Percentiles rank a stretch among this genome's conserved stretches.
Evolutionary conservation across 1,140 invertebrate species (phyloP).

Genomic region (Cyphomyrmex costatus): DNA sequence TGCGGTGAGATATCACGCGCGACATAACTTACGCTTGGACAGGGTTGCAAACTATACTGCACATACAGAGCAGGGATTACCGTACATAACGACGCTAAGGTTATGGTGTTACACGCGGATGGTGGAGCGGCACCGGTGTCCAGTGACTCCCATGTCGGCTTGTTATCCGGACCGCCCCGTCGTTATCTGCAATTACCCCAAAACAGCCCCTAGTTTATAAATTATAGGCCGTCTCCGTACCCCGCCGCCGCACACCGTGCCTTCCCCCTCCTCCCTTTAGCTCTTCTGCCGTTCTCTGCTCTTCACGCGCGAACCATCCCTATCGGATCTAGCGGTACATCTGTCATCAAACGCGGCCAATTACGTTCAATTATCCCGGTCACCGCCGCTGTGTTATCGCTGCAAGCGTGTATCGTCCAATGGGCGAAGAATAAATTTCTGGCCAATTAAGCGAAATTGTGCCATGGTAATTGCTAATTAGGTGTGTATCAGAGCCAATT

Average conservation of each 20-base stretch:
- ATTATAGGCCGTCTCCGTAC: slow-evolving; percentile 84
- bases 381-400: slow-evolving; percentile 37
- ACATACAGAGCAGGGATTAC: slow-evolving; percentile 59
- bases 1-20: slow-evolving; percentile 65
- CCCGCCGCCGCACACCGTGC: not conserved
- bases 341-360: slow-evolving; percentile 83
- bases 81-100: slow-evolving; percentile 76
- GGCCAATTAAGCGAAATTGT: slow-evolving; percentile 53
- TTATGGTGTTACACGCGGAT: slow-evolving; percentile 80
- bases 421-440: slow-evolving; percentile 41
- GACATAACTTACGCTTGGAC: slow-evolving; percentile 75
- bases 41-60: slow-evolving; percentile 71
- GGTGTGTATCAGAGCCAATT: slow-evolving; percentile 27
- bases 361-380: slow-evolving; percentile 80
- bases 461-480: slow-evolving; percentile 66
- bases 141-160: slow-evolving; percentile 86
- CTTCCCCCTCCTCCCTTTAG: not conserved
- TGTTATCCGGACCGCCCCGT: slow-evolving; percentile 86
- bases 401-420: slow-evolving; percentile 21
- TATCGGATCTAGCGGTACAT: slow-evolving; percentile 74
- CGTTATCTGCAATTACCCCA: slow-evolving; percentile 87
- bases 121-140: slow-evolving; percentile 80
- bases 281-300: not conserved
- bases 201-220: slow-evolving; percentile 87
- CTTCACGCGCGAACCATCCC: slow-evolving; percentile 11